Evolutionary conservation across 1,140 invertebrate species (phyloP), one percentile per base, ranked within the genome.

Genomic region (Aphaenogaster ashmeadi): DNA sequence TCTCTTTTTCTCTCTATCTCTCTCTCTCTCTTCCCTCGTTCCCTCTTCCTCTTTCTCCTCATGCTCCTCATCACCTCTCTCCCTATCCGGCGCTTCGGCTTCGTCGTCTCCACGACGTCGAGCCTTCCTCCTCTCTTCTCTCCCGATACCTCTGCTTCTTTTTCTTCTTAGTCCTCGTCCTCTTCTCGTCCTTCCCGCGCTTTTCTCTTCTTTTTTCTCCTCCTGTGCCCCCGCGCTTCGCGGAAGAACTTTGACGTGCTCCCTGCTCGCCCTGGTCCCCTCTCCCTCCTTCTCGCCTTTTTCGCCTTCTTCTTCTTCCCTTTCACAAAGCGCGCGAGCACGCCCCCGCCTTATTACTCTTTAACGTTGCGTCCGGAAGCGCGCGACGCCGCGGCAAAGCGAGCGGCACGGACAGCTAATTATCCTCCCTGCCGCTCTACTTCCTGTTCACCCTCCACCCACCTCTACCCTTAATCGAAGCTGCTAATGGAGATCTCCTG

Each of bases 391-490:
- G 50, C 58, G 83, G 80, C 80, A 84, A 84, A 84, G 80, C 80
- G 69, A 84, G 80, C 71, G 83, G 83, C 71, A 79, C 71, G 83
- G 83, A 86, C 83, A 86, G 83, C 75, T 86, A 86, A 86, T 86
- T 86, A 86, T 86, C 83, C 75, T 86, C 62, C 83, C 47, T 78
- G 60, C 83, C 72, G 83, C 74, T 74, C 80, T 71, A 83, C 69
- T 84, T 84, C 80, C 69, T 50, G 41, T 33, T 75, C 41, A 47
- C 69, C 44, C 83, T 52, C 74, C 58, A 21, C 83, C 58, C 15
- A 62, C 58, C 47, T 58, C 56, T 33, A 52, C 74, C 60, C 67
- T 74, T 84, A 71, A 84, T 84, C 83, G 83, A 79, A 86, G 74
- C 74, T 87, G 64, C 64, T 87, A 87, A 87, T 79, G 77, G 85